A percentile compares a stretch with the other conserved stretches of the same genome.
Evolutionary conservation across 2,797 vertebrate genomes (phyloP).

Genomic region (Discoglossus pictus): DNA sequence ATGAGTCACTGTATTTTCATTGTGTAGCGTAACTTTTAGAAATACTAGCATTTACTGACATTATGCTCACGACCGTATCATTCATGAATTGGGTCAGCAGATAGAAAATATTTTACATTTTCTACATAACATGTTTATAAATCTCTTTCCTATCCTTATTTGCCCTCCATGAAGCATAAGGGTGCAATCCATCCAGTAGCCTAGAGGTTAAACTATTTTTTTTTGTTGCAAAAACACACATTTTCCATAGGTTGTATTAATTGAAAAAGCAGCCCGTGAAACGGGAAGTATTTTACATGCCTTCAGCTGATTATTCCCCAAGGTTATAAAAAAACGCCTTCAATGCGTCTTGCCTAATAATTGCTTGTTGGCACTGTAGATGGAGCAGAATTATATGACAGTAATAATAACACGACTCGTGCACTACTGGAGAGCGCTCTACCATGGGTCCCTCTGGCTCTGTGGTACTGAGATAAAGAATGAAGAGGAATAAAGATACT

Average conservation of each 20-base stretch:
- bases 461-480: conserved; percentile 15
- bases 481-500: conserved; percentile 13
- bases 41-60: too few relatives aligned
- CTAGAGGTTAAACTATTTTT: conserved; percentile 3
- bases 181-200: too few relatives aligned
- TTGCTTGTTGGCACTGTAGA: conserved; percentile 7
- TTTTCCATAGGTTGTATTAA: conserved; percentile 10
- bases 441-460: not conserved
- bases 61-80: too few relatives aligned
- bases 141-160: too few relatives aligned
- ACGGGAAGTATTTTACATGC: conserved; percentile 36
- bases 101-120: too few relatives aligned
- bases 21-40: too few relatives aligned
- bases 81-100: too few relatives aligned
- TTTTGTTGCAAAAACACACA: conserved; percentile 4
- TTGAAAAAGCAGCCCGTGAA: conserved; percentile 29
- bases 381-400: conserved; percentile 16
- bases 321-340: conserved; percentile 37
- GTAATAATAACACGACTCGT: conserved; percentile 18
- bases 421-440: not conserved
- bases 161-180: too few relatives aligned
- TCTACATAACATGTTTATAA: too few relatives aligned
- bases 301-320: conserved; percentile 34
- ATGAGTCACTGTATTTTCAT: too few relatives aligned
- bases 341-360: conserved; percentile 26